A percentile compares a stretch with the other conserved stretches of the same genome.
phyloP scores from a whole-genome alignment of 2,797 vertebrate genomes.

The Anguilla pacifica region DNA sequence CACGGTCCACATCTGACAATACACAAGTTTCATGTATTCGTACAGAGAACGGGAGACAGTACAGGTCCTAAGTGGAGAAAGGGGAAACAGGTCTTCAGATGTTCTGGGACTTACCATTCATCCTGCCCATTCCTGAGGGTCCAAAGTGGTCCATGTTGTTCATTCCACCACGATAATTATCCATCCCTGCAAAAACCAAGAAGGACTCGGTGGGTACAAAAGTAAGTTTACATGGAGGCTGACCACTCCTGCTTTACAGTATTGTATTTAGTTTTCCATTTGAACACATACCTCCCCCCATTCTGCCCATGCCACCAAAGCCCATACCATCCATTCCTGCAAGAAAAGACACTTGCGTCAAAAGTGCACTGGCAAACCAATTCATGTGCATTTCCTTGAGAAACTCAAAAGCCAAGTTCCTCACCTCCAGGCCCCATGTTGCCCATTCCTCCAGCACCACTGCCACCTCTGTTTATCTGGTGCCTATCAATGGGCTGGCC shows the following conservation, averaged over 20 bases:
- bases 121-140: conserved; percentile 88
- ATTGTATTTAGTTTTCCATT: not conserved
- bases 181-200: conserved; percentile 79
- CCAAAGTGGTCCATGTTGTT: conserved; percentile 90
- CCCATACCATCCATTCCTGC: conserved; percentile 95
- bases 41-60: not conserved
- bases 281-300: conserved; percentile 87
- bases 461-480: conserved; percentile 87
- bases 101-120: conserved; percentile 80
- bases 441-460: conserved; percentile 80
- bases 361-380: not conserved
- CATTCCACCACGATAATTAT: conserved; percentile 86
- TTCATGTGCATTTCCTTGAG: not conserved
- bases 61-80: conserved; percentile 48
- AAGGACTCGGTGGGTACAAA: not conserved
- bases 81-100: conserved; percentile 43
- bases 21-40: conserved; percentile 46
- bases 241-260: not conserved
- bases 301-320: conserved; percentile 92
- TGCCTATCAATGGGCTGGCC: conserved; percentile 94
- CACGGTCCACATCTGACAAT: conserved; percentile 86
- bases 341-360: conserved; percentile 48
- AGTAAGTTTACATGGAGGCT: not conserved
- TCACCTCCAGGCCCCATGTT: conserved; percentile 89
- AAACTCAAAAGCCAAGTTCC: conserved; percentile 30